Percentiles rank a stretch among this genome's conserved stretches.
phyloP scores from a whole-genome alignment of 92 coral and sea anemone species.

The Hydrozoanthus gracilis region DNA sequence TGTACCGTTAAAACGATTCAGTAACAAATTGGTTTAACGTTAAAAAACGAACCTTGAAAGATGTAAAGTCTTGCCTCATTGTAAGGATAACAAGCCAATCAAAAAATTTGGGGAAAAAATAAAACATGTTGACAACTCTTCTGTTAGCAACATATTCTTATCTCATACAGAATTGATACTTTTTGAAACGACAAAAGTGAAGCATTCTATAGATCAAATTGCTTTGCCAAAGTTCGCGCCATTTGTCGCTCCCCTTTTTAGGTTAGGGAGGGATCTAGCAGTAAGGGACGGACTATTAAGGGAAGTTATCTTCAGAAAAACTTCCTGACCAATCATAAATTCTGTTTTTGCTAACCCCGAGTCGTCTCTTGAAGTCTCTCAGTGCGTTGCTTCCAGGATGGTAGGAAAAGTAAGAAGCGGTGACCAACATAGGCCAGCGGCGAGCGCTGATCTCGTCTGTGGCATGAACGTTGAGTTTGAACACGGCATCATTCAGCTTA shows the following conservation, averaged over 20 bases:
- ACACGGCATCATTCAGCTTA: slow-evolving; percentile 44
- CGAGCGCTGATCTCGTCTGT: slow-evolving; percentile 35
- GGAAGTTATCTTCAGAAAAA: not conserved
- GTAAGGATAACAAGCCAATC: too few species aligned
- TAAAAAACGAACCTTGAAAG: not conserved
- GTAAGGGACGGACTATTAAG: too few species aligned
- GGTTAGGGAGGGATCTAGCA: too few species aligned
- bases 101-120: too few species aligned
- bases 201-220: too few species aligned
- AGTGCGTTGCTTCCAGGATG: slow-evolving; percentile 35
- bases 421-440: slow-evolving; percentile 59
- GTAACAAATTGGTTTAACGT: not conserved
- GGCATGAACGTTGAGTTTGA: slow-evolving; percentile 50
- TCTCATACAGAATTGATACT: too few species aligned
- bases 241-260: too few species aligned
- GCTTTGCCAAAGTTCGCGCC: too few species aligned
- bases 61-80: too few species aligned
- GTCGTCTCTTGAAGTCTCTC: slow-evolving; percentile 28
- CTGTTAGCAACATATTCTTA: too few species aligned
- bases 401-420: slow-evolving; percentile 58
- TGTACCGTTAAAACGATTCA: not conserved
- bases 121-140: too few species aligned
- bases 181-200: too few species aligned
- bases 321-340: not conserved
- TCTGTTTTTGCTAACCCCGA: slow-evolving; percentile 49